A percentile compares a stretch with the other conserved stretches of the same genome.
phyloP scores from a whole-genome alignment of 2,797 vertebrate genomes.

The Danio jaintianensis region DNA sequence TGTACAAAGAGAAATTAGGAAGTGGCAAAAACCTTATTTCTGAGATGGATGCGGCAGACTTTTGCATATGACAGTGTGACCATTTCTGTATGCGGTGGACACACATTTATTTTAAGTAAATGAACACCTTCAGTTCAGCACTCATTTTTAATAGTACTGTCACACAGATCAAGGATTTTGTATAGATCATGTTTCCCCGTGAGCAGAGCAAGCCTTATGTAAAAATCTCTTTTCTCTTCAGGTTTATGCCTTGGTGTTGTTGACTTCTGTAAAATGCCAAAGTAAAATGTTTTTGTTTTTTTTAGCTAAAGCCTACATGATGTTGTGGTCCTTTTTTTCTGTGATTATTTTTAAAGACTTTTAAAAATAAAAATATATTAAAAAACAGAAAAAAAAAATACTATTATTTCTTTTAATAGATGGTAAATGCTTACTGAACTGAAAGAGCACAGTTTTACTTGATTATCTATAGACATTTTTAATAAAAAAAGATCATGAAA shows the following conservation, averaged over 20 bases:
- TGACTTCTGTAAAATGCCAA: not conserved
- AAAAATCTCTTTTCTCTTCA: not conserved
- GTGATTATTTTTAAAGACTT: too few species aligned
- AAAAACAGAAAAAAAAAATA: too few species aligned
- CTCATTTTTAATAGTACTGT: not conserved
- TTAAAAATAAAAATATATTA: too few species aligned
- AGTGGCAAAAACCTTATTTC: slow-evolving; percentile 36
- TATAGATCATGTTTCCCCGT: not conserved
- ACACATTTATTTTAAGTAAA: slow-evolving; percentile 21
- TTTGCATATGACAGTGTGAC: slow-evolving; percentile 7
- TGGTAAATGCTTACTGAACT: not conserved
- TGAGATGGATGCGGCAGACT: slow-evolving; percentile 8
- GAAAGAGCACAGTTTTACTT: not conserved
- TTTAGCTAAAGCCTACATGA: too few species aligned
- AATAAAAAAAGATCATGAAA: not conserved
- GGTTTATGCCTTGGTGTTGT: not conserved
- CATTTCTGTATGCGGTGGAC: slow-evolving; percentile 8
- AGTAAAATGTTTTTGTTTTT: too few species aligned
- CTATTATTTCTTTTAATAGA: not conserved
- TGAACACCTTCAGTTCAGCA: not conserved
- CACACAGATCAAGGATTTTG: not conserved
- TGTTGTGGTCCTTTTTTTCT: too few species aligned
- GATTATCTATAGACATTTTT: not conserved
- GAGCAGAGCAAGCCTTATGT: not conserved
- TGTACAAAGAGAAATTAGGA: slow-evolving; percentile 10